Evolutionary conservation across 1,140 invertebrate species (phyloP), one percentile per base, ranked within the genome.

Genomic region (Drosophila aff.): DNA sequence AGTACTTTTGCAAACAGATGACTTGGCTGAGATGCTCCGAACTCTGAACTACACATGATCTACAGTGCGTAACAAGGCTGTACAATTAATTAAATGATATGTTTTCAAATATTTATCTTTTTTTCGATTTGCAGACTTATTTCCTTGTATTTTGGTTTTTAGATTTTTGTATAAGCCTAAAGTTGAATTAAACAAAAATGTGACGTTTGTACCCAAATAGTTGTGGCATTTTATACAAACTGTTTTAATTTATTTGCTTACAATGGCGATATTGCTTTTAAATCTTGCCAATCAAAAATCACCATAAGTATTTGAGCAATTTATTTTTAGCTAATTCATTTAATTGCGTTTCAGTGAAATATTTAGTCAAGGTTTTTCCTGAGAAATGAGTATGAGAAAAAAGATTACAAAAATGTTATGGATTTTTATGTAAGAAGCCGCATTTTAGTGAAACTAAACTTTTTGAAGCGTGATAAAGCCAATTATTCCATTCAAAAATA

Each of bases 1-100:
- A 77, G 64, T 61, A 31, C 46, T 61, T 46, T 31, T 43, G 36
- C 57, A 46, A 44, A 31, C 43, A 43, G 40, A 77, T 69, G 43
- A 57, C 41, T 44, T 62, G 31, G 1, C 41, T 15, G 33, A 69
- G 31, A 26, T 23, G 13, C 15, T 26, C 0, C 36, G 52, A 60
- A 43, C 66, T 41, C 44, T 31, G n/a, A 71, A 69, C 26, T 46
- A 11, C 15, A 26, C n/a, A 31, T 28, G 18, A 52, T 52, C 61
- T 52, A 44, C 36, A 26, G 46, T 26, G 58, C 28, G 21, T 40
- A 50, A 44, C 38, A 18, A 1, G 33, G 15, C 9, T 15, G n/a
- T 43, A 13, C 31, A 38, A 38, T 52, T 28, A 33, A 52, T 21
- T 0, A 31, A 11, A 18, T n/a, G 6, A 13, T 7, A 13, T 0